Evolutionary conservation across 2,113 vertebrate genomes (phyloP).

Genomic region (Sclerurus mexicanus): DNA sequence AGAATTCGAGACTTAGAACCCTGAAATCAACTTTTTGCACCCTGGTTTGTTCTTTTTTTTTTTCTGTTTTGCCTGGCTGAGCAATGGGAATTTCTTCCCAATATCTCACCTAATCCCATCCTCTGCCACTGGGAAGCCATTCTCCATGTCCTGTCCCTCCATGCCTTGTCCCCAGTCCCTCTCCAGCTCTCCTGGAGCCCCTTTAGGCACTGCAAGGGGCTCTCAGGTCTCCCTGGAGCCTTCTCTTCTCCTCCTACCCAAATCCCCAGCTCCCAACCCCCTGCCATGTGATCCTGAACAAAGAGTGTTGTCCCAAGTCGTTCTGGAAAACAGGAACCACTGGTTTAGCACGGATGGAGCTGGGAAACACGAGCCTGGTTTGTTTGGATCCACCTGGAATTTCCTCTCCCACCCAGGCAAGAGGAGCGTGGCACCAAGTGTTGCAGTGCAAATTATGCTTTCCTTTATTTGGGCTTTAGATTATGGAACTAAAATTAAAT

Average conservation of each 20-base stretch:
- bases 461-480: slow-evolving; percentile 52
- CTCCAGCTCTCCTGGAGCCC: background rate
- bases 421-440: background rate
- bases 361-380: background rate
- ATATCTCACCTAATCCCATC: background rate
- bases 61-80: background rate
- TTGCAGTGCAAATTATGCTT: background rate
- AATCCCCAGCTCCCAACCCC: background rate
- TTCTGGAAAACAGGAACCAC: background rate
- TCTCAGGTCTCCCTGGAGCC: background rate
- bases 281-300: rapidly evolving
- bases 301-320: background rate
- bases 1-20: background rate
- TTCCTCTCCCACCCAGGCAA: background rate
- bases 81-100: background rate
- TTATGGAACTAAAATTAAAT: slow-evolving; percentile 60
- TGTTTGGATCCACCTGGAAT: background rate
- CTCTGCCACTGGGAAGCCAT: background rate
- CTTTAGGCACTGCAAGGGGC: background rate
- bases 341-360: background rate
- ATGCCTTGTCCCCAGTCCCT: background rate
- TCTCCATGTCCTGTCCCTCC: background rate
- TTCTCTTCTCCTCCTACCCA: background rate
- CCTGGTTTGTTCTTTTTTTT: no score
- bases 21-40: rapidly evolving